Evolutionary conservation across 1,140 invertebrate species (phyloP).

Genomic region (Aphis gossypii): DNA sequence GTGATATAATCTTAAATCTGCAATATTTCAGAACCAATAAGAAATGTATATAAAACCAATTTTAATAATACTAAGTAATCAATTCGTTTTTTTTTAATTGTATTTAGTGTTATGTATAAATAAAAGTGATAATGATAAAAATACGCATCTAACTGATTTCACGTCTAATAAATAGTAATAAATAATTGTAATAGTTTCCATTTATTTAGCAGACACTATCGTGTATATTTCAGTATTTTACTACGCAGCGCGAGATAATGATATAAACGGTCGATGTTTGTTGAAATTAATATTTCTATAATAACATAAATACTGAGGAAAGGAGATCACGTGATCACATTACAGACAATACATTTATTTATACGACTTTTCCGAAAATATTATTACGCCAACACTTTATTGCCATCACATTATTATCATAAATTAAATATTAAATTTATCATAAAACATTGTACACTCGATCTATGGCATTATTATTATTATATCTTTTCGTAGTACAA

Average conservation of each 20-base stretch:
- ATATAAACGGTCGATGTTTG: neutral
- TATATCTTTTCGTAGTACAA: neutral
- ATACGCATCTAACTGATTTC: neutral
- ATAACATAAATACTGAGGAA: neutral
- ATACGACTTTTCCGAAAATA: neutral
- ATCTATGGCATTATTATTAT: neutral
- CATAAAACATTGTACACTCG: neutral
- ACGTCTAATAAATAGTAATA: neutral
- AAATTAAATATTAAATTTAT: neutral
- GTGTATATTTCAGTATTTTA: neutral
- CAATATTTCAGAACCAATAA: neutral
- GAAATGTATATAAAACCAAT: neutral
- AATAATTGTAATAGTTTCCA: neutral
- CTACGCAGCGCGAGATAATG: neutral
- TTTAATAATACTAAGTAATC: neutral
- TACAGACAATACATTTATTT: neutral
- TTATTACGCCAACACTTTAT: neutral
- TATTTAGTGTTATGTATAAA: neutral
- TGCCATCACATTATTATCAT: neutral
- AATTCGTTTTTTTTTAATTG: neutral
- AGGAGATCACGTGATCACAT: neutral
- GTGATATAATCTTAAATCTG: neutral
- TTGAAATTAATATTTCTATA: neutral
- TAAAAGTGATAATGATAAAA: neutral
- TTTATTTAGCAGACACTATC: neutral